Base-by-base conservation (phyloP, 2,888 invertebrate genomes). In the Amorpha juglandis region DNA sequence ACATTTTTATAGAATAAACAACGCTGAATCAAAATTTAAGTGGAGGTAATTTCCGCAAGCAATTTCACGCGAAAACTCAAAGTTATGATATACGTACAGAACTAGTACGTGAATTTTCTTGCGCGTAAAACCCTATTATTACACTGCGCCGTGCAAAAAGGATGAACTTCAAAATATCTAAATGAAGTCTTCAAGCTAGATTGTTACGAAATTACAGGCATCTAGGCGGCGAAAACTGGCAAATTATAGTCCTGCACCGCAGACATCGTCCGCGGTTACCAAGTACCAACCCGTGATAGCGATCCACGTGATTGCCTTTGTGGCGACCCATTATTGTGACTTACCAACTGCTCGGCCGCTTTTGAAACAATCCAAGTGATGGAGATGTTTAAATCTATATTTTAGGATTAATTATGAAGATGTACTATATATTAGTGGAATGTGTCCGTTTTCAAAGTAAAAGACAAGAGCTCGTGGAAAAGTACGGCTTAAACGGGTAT, bases 141-240 rank as follows among this genome's bases (percentile, higher is more conserved):
- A 58, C 42, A 4, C 4, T 27, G 4, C 27, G 4, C 2, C 27
- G 55, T 19, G 19, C 82, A 80, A 82, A 78, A 77, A 74, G 74
- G 78, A 33, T 27, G 72, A 77, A 79, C 76, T 80, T 83, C 80
- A 82, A 79, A 82, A 80, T 75, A 79, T 80, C 78, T 80, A 83
- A 88, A 89, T 89, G 81, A 88, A 88, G 89, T 83, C 87, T 86
- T 91, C 84, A 87, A 85, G 81, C 75, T 77, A 82, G 78, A 82
- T 88, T 86, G 83, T 85, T 87, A 84, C 80, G 78, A 92, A 90
- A 92, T 91, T 89, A 86, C 86, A 83, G 86, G 83, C 87, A 87
- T 86, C 87, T 89, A 90, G 89, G 86, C 87, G 87, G 90, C 84
- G 86, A 88, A 88, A 89, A 88, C 85, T 87, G 89, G 89, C 84